Conservation (phyloP, 1,140 invertebrate species). For the Tigriopus japonicus region DNA sequence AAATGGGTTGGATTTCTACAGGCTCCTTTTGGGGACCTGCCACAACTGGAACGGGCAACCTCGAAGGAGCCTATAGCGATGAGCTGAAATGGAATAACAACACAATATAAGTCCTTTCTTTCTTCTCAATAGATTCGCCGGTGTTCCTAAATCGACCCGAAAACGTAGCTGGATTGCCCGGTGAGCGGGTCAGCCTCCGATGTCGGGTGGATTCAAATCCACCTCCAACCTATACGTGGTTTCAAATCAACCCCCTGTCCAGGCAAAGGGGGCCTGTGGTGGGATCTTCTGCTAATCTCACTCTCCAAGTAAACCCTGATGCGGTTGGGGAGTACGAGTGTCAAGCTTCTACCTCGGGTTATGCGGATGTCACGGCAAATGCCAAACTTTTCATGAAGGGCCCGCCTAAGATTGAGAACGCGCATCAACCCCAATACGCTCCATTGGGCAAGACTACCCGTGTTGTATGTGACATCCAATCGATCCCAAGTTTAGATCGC, state of each 20-base stretch:
- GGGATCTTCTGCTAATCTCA: not conserved
- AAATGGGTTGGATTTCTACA: too few species aligned
- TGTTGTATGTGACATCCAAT: too few species aligned
- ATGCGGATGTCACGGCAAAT: not conserved
- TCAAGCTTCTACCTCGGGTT: not conserved
- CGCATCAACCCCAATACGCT: not conserved
- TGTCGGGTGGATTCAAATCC: constrained; percentile 12
- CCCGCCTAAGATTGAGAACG: not conserved
- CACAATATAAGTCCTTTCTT: too few species aligned
- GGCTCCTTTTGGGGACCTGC: too few species aligned
- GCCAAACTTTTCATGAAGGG: constrained; percentile 5
- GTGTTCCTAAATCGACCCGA: not conserved
- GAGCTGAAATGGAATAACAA: too few species aligned
- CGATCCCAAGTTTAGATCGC: not conserved
- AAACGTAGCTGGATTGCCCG: not conserved
- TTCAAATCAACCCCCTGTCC: not conserved
- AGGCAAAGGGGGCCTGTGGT: not conserved
- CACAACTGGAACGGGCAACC: too few species aligned
- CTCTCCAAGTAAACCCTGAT: not conserved
- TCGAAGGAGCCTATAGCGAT: too few species aligned
- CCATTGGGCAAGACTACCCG: too few species aligned
- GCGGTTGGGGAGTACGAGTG: not conserved
- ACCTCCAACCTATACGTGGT: not conserved
- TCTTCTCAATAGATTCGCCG: constrained; percentile 7
- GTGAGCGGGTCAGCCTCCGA: constrained; percentile 3